Evolutionary conservation across 2,113 vertebrate species (phyloP), one percentile per base, ranked within the genome.

Genomic region (Poeciliopsis turrubarensis): DNA sequence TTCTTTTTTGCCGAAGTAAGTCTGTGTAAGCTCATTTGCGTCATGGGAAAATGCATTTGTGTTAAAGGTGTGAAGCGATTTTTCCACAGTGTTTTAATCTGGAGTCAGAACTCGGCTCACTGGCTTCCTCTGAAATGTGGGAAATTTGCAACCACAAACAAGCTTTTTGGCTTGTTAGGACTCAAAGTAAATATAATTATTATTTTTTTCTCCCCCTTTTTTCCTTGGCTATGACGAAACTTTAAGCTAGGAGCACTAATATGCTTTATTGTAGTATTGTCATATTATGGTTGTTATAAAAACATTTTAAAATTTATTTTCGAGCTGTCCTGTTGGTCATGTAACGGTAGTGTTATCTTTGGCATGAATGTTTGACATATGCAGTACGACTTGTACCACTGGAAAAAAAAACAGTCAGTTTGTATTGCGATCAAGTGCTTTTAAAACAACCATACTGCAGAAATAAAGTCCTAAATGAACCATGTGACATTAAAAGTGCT

Each of bases 381-480:
- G 92, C 92, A 91, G 90, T 93, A 88, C 78, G 78, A 89, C 89
- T 80, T 93, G 88, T 93, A 89, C 90, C 92, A 83, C 91, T 76
- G 79, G 51, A n/a, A 57, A 87, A 57, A 87, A 65, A 60, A 77
- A 78, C 65, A 79, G 90, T 94, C 85, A 72, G 82, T 91, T 91
- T 94, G 93, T 94, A 92, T 92, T 93, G 92, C 93, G 86, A 85
- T 90, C 80, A 92, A 93, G 92, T 94, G 93, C 93, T 94, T 94
- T 94, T 83, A 86, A 94, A 93, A 88, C 78, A 89, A 93, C 87
- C 87, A 75, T 89, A 90, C 89, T 89, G 90, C 89, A 87, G 77
- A 94, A 94, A 94, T 95, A 95, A 95, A 95, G 91, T 86, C 91
- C 80, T 54, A 79, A 86, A 84, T 83, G 72, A 93, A 90, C 79